phyloP scores from a whole-genome alignment of 2,888 invertebrate genomes.

The Tineola bisselliella region DNA sequence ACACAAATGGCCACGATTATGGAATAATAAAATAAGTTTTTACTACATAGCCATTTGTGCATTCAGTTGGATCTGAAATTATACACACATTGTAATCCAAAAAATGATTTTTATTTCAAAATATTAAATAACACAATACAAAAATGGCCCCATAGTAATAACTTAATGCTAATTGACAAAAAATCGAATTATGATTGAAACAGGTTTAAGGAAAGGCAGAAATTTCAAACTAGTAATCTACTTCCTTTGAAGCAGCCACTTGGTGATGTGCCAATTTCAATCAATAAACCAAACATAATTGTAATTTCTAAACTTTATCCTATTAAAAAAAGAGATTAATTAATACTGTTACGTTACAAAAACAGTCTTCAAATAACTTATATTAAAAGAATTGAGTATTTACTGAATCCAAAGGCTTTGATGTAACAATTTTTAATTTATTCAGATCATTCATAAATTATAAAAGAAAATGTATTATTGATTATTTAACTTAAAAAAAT shows the following conservation, averaged over 20 bases:
- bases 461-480: too few relatives aligned
- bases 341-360: neutral
- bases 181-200: neutral
- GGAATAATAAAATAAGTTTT: constrained; percentile 21
- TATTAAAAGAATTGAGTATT: neutral
- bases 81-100: constrained; percentile 31
- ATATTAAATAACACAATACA: constrained; percentile 33
- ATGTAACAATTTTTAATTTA: too few relatives aligned
- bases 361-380: neutral
- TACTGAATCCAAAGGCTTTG: neutral
- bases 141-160: constrained; percentile 61
- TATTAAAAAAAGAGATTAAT: neutral
- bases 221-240: too few relatives aligned
- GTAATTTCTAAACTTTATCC: too few relatives aligned
- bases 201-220: neutral
- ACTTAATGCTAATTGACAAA: constrained; percentile 15
- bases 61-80: constrained; percentile 43
- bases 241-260: too few relatives aligned
- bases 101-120: constrained; percentile 4
- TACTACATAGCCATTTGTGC: constrained; percentile 62
- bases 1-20: constrained; percentile 57
- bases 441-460: too few relatives aligned
- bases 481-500: too few relatives aligned
- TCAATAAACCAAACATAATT: too few relatives aligned
- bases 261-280: too few relatives aligned